phyloP scores from a whole-genome alignment of 2,113 vertebrate species.

The Neodontobutis hainanensis region DNA sequence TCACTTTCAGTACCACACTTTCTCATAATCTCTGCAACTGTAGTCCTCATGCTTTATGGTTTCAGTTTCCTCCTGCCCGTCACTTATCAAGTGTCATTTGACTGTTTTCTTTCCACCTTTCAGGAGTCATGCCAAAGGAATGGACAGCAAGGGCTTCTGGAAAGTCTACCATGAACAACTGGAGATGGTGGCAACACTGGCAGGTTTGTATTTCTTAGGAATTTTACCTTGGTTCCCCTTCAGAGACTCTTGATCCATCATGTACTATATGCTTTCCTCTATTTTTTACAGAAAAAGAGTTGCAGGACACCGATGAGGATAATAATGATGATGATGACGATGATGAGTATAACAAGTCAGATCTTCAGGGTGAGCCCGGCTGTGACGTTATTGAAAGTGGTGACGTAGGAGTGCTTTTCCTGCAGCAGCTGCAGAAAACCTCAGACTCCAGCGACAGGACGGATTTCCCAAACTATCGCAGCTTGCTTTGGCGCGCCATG shows the following conservation, averaged over 20 bases:
- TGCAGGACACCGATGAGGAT: conserved; percentile 68
- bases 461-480: conserved; percentile 92
- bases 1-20: too few relatives aligned
- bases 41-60: too few relatives aligned
- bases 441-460: conserved; percentile 79
- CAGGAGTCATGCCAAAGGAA: conserved; percentile 91
- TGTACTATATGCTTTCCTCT: neutral
- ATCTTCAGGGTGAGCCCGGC: conserved; percentile 46
- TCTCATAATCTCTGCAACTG: too few relatives aligned
- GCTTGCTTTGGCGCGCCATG: conserved; percentile 90
- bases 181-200: conserved; percentile 85
- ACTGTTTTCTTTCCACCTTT: neutral
- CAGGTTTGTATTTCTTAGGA: conserved; percentile 54
- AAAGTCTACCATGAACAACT: conserved; percentile 89
- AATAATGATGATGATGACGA: neutral
- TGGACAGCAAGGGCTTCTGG: conserved; percentile 98
- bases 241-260: too few relatives aligned
- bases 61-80: too few relatives aligned
- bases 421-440: conserved; percentile 76
- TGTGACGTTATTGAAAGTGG: conserved; percentile 78
- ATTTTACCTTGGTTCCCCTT: neutral
- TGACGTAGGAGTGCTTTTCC: conserved; percentile 79
- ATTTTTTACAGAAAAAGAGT: conserved; percentile 82
- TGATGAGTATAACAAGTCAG: conserved; percentile 20
- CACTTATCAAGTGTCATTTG: neutral